Evolutionary conservation across 2,797 vertebrate genomes (phyloP), one percentile per base, ranked within the genome.

Genomic region (Mionectes olivaceus): DNA sequence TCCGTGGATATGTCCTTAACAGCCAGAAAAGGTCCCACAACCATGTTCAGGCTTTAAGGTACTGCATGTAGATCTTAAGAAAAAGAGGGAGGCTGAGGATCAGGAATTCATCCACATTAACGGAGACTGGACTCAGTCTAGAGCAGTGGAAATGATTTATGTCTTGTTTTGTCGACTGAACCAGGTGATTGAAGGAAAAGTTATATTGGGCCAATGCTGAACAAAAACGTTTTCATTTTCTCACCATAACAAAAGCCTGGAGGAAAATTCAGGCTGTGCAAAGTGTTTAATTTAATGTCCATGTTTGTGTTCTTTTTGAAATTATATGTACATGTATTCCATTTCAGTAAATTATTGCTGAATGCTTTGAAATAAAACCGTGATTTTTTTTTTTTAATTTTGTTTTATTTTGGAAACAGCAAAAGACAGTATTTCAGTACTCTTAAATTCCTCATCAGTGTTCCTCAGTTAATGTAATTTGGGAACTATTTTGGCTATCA

Each of bases 191-290:
- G 90, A 89, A 95, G 47, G 70, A 76, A 79, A 90, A 90, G 74
- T 92, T 89, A 64, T 65, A 61, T 50, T 93, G 71, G 81, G 94
- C 94, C 90, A 95, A 28, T 61, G 68, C 24, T 0, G 63, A 95
- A 80, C 60, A 61, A 96, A 95, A 94, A 77, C 3, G 10, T 89
- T 94, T 94, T 93, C 60, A 15, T 90, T 93, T 93, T 79, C 52
- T 94, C 78, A 94, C 59, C 68, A 85, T 85, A 95, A 93, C 75
- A 82, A 91, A 94, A 95, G 37, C 35, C 59, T 96, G 67, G 56
- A 90, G 91, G 70, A 90, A 89, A 94, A 85, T 64, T 85, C 19
- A 57, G 78, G 46, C 57, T 83, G 37, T 61, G 49, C 23, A 41
- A 43, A 90, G 23, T 89, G 56, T 85, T 95, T 90, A 82, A 94